Evolutionary conservation across 2,797 vertebrate genomes (phyloP), one percentile per base, ranked within the genome.

Genomic region (Salmo trutta): DNA sequence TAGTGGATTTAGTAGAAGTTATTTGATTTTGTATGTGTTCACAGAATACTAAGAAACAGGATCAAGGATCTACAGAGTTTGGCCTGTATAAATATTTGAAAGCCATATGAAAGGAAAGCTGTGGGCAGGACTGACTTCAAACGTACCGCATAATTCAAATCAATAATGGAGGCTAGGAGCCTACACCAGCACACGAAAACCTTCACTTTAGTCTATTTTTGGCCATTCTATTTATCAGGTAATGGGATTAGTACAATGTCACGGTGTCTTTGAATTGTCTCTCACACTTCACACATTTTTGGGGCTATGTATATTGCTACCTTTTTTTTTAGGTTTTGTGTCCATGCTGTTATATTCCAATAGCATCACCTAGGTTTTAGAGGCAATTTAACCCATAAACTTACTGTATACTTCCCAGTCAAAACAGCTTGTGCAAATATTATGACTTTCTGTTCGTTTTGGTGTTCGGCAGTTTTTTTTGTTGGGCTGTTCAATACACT

Each of bases 31-130:
- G 16, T 73, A 24, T 74, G 27, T 66, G 15, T 74, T 68, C 17
- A 41, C 4, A 74, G 24, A 82, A 73, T 62, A 51, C 14, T 33
- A 62, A 71, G 54, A 77, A 72, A 66, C 27, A 72, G 36, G 41
- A 19, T 17, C 2, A 15, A 76, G 77, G 74, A 79, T 75, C 51
- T 31, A 5, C 71, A n/a, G 52, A 19, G 16, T 64, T 73, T 77
- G 54, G 68, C 41, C 33, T 78, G 75, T 52, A 80, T 82, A 36
- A 81, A 81, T 79, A 77, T 82, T 83, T 86, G 24, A 83, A 69
- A 59, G 69, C 64, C 29, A 71, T 53, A 79, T 81, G 33, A 84
- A 78, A 84, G 79, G 33, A 47, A 75, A 29, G 33, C 62, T 75
- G 59, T 70, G 75, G n/a, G 64, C 41, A 77, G 54, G 19, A 8